A percentile compares a stretch with the other conserved stretches of the same genome.
Evolutionary conservation across 2,797 vertebrate genomes (phyloP).

Genomic region (Enteromius mattozi): DNA sequence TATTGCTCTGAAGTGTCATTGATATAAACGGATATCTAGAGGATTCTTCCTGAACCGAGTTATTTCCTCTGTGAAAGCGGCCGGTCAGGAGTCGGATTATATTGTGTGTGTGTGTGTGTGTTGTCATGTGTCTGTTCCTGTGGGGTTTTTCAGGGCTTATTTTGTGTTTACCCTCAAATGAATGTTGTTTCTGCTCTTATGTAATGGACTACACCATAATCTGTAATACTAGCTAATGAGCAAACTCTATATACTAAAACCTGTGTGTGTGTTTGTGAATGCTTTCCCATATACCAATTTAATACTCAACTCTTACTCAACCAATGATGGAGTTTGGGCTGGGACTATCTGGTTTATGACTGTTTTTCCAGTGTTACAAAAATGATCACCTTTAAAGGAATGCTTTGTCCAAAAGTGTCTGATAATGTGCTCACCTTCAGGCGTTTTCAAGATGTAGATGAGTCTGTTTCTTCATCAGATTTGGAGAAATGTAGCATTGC

Average conservation of each 20-base stretch:
- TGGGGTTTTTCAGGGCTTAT: conserved; percentile 53
- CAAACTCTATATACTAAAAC: conserved; percentile 73
- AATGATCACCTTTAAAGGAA: background rate
- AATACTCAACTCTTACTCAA: too few species aligned
- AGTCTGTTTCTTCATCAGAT: background rate
- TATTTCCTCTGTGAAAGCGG: background rate
- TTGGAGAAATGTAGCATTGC: background rate
- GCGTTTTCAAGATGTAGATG: background rate
- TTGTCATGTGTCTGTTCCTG: background rate
- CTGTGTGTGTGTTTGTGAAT: background rate
- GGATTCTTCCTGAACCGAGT: background rate
- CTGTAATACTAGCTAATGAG: conserved; percentile 76
- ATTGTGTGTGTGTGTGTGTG: conserved; percentile 7
- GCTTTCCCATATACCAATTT: background rate
- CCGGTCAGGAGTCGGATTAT: conserved; percentile 2
- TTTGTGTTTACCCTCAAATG: conserved; percentile 72
- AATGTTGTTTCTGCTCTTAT: conserved; percentile 71
- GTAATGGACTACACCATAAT: conserved; percentile 76
- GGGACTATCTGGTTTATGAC: too few species aligned
- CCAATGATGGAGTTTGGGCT: too few species aligned
- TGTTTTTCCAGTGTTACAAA: background rate
- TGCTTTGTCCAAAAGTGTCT: too few species aligned
- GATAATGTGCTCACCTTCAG: background rate
- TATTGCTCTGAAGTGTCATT: conserved; percentile 7
- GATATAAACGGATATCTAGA: conserved; percentile 13